A percentile compares a stretch with the other conserved stretches of the same genome.
phyloP scores from a whole-genome alignment of 1,140 invertebrate genomes.

The Macrobrachium nipponense region DNA sequence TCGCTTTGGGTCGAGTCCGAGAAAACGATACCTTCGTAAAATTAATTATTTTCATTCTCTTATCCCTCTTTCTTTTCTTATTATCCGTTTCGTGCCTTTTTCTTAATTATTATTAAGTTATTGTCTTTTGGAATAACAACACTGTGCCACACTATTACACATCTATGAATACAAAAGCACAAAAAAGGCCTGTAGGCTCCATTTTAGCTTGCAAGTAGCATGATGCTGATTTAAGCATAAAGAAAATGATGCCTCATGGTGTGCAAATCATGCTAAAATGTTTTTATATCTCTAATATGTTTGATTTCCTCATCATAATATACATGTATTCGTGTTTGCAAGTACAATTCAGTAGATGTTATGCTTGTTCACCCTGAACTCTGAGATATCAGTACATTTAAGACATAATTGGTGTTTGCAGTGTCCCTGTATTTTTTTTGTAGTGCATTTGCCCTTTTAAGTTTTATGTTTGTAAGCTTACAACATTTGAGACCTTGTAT shows the following conservation, averaged over 20 bases:
- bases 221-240: constrained; percentile 33
- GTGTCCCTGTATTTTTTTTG: constrained; percentile 58
- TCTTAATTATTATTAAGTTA: no score
- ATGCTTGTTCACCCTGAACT: constrained; percentile 37
- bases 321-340: constrained; percentile 30
- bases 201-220: constrained; percentile 43
- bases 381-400: constrained; percentile 23
- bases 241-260: constrained; percentile 8
- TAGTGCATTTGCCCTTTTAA: constrained; percentile 50
- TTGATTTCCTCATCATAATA: constrained; percentile 31
- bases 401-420: constrained; percentile 54
- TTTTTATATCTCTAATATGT: constrained; percentile 45
- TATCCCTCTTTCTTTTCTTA: no score
- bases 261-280: constrained; percentile 39
- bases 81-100: no score
- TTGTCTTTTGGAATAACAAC: no score
- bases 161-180: constrained; percentile 9
- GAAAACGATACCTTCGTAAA: no score
- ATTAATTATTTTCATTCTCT: no score
- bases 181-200: constrained; percentile 21
- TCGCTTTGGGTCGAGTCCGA: no score
- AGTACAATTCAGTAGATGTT: constrained; percentile 48
- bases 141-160: no score
- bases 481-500: not conserved
- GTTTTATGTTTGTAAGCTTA: constrained; percentile 9